Evolutionary conservation across 2,113 vertebrate species (phyloP), one percentile per base, ranked within the genome.

Genomic region (Sitta europaea): DNA sequence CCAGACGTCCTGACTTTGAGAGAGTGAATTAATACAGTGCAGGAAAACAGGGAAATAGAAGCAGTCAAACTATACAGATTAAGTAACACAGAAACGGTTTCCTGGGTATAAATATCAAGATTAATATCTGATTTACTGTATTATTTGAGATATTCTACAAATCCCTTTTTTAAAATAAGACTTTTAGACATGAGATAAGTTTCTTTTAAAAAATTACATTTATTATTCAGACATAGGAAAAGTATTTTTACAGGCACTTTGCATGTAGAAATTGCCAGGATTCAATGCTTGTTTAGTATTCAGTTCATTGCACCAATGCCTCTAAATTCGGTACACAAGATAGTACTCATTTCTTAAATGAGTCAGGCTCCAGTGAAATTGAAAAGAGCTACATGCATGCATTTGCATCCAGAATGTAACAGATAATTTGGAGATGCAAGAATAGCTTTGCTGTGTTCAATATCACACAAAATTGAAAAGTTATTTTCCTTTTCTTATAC

Each of bases 271-370:
- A 88, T 88, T 86, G 43, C n/a, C 35, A 70, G 62, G 63, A 76
- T 88, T 86, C 75, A 73, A 36, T 79, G 63, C 43, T 62, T 76
- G 21, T 70, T 93, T 94, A 80, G 63, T 58, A 97, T 93, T 93
- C 95, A 83, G 11, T 80, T 80, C 86, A 88, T 74, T 92, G 77
- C 35, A 70, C 15, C 58, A 83, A 61, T 74, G 78, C 63, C 75
- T 94, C 82, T 96, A 93, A 92, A 90, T 93, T 84, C 91, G 75
- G 76, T 86, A 83, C 65, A 71, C 36, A 88, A 35, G 51, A 77
- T 90, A 94, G 95, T 88, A 76, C 29, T 96, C 5, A 83, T 93
- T 91, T 92, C 82, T 88, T 83, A 95, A 95, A 94, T 94, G 83
- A 95, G 86, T 92, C 93, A 89, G 31, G 68, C 86, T 87, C 61